A percentile compares a stretch with the other conserved stretches of the same genome.
Conservation (phyloP, 2,113 vertebrate genomes). For the Orientallactaga bullata region DNA sequence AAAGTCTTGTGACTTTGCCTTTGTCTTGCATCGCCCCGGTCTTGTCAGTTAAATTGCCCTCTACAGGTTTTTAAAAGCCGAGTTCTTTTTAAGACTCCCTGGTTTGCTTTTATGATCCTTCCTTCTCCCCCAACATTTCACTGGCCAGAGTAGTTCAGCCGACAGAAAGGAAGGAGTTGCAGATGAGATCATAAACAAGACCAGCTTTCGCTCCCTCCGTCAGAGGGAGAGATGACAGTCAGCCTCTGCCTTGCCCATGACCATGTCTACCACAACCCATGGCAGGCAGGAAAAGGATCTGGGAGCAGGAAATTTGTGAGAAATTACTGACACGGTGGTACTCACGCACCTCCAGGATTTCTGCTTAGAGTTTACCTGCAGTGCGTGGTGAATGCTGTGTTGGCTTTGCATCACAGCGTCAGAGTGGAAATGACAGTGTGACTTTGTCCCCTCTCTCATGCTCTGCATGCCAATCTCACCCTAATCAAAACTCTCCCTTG, state of each 20-base stretch:
- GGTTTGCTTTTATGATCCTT: background rate
- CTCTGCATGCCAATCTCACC: slow-evolving; percentile 40
- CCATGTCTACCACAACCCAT: background rate
- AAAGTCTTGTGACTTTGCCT: background rate
- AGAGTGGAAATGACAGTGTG: background rate
- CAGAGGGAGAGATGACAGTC: slow-evolving; percentile 31
- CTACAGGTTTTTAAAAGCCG: background rate
- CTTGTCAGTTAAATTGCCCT: background rate
- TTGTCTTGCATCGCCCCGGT: background rate
- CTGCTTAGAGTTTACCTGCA: slow-evolving; percentile 35
- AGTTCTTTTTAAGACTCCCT: background rate
- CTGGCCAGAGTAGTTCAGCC: background rate
- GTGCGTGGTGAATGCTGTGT: background rate
- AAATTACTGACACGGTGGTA: background rate
- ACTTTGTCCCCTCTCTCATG: slow-evolving; percentile 14
- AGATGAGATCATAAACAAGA: background rate
- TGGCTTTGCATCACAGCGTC: fast-evolving
- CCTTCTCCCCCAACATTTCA: background rate
- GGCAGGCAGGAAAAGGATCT: background rate
- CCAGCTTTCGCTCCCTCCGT: background rate
- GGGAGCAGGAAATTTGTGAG: background rate
- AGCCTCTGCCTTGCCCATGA: background rate
- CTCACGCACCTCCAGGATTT: fast-evolving
- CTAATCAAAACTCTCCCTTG: background rate
- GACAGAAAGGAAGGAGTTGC: background rate